Evolutionary conservation across 2,113 vertebrate species (phyloP), one percentile per base, ranked within the genome.

Genomic region (Ariopsis seemanni): DNA sequence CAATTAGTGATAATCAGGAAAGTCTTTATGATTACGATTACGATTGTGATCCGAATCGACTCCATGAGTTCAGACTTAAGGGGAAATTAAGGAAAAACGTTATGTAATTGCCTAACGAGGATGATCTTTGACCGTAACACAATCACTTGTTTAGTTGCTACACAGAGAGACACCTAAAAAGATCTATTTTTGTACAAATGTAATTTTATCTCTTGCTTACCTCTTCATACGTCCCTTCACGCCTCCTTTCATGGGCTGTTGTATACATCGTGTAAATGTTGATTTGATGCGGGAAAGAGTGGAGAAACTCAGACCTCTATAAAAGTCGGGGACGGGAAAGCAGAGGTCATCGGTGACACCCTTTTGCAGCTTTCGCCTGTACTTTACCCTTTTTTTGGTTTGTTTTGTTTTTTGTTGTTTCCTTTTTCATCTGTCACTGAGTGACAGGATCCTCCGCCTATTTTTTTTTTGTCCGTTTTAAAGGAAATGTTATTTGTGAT

Each of bases 181-280:
- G 88, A 94, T 96, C 93, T 96, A 96, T 96, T 96, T 96, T 96
- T 96, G 95, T 96, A 96, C 92, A 96, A 95, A 94, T 91, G 93
- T 95, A 93, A 95, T 94, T 95, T 93, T 95, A 94, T 94, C 94
- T 90, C 92, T 92, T 84, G 94, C 94, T 94, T 93, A 92, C 91
- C 91, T 94, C 92, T 92, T 93, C 85, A 82, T 83, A n/a, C 71
- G 89, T 88, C 87, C 89, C 87, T 67, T 88, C 67, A 80, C 18
- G 58, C 78, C 90, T 92, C 91, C 85, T 92, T 92, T 90, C 92
- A 91, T 94, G 92, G 91, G 91, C 91, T 93, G 91, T 93, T 92
- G 92, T 93, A 89, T 88, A 92, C 88, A 90, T 89, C 89, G 92
- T 95, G 94, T 92, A 95, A 94, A 94, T 91, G 91, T 90, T 93